phyloP scores from a whole-genome alignment of 2,888 invertebrate genomes.

The Aleiodes testaceus region DNA sequence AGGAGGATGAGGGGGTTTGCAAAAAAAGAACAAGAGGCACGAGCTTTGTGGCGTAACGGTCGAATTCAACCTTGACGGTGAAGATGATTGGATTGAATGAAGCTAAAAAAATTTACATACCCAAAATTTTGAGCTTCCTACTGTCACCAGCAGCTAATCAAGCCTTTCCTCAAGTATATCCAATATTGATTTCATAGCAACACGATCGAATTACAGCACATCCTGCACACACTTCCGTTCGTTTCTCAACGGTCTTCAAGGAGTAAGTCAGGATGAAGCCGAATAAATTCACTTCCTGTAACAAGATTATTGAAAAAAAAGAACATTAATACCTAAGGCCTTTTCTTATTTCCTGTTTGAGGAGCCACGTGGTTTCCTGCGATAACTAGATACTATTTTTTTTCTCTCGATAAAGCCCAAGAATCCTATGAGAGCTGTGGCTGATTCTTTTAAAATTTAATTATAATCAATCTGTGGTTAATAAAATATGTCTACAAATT shows the following conservation, averaged over 20 bases:
- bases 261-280: slow-evolving; percentile 29
- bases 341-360: too few species aligned
- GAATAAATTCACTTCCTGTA: slow-evolving; percentile 29
- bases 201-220: slow-evolving; percentile 34
- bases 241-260: background rate
- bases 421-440: too few species aligned
- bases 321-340: background rate
- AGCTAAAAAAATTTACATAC: background rate
- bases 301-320: background rate
- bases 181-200: slow-evolving; percentile 34
- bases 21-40: slow-evolving; percentile 32
- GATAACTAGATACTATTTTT: too few species aligned
- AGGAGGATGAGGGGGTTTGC: slow-evolving; percentile 48
- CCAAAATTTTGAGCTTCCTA: too few species aligned
- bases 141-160: background rate
- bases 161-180: background rate
- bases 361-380: too few species aligned
- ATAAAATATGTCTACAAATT: too few species aligned
- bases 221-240: slow-evolving; percentile 33
- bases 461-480: too few species aligned
- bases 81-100: slow-evolving; percentile 3
- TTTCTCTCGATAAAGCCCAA: too few species aligned
- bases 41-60: slow-evolving; percentile 47
- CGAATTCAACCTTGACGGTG: slow-evolving; percentile 50
- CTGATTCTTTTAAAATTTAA: too few species aligned